Percentiles rank a stretch among this genome's conserved stretches.
These are phyloP conservation scores for Spongia lamella DNA, from an alignment of 37 sponge, comb jelly and placozoan genomes.

Conservation along the genomic window DNA sequence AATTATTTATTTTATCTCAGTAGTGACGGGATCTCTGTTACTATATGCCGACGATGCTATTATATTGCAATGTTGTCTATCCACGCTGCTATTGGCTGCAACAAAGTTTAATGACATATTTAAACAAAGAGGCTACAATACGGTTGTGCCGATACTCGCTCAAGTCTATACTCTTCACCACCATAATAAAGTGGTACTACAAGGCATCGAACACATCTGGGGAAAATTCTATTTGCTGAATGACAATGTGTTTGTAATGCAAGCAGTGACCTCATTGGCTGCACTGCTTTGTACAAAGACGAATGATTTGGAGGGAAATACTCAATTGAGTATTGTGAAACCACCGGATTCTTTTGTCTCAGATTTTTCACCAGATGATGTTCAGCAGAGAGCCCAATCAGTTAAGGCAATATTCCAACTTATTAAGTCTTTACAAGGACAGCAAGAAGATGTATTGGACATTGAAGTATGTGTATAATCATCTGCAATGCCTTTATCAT, in stretches of 20 bases:
- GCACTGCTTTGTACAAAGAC: constrained; percentile 21
- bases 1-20: constrained; percentile 62
- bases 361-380: not conserved
- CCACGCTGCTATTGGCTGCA: constrained; percentile 32
- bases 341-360: not conserved
- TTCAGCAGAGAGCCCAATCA: too few species aligned
- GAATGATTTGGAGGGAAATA: not conserved
- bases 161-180: constrained; percentile 71
- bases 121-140: constrained; percentile 42
- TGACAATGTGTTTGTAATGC: constrained; percentile 41
- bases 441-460: not conserved
- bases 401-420: too few species aligned
- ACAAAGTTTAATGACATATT: constrained; percentile 49
- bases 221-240: constrained; percentile 28
- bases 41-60: constrained; percentile 67
- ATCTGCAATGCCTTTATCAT: too few species aligned
- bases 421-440: not conserved
- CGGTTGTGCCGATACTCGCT: constrained; percentile 55
- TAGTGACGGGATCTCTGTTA: constrained; percentile 65
- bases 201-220: constrained; percentile 60
- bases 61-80: constrained; percentile 45
- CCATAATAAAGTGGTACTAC: constrained; percentile 43
- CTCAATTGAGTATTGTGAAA: not conserved
- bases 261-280: constrained; percentile 47
- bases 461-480: not conserved